Conservation (phyloP, 2,113 vertebrate species). For the Apteryx mantelli region DNA sequence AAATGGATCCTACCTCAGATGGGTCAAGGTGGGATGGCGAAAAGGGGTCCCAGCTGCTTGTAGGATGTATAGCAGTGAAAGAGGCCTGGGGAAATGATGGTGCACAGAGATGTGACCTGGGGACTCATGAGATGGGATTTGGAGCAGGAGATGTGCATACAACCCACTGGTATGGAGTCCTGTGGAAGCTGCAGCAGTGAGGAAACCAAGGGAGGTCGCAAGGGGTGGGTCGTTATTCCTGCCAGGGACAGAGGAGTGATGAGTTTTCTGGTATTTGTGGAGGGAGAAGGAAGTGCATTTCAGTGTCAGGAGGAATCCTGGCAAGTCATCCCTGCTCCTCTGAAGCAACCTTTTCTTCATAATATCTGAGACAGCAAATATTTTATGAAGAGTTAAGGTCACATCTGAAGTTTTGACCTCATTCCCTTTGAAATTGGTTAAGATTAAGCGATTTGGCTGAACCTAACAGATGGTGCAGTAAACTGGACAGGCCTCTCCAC, state of each 20-base stretch:
- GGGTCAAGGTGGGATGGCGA: neutral
- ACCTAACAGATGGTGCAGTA: constrained; percentile 58
- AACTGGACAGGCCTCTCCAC: constrained; percentile 30
- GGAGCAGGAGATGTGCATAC: fast-evolving
- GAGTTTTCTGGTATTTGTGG: neutral
- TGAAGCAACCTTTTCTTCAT: constrained; percentile 46
- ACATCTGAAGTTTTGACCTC: constrained; percentile 64
- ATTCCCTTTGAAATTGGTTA: constrained; percentile 63
- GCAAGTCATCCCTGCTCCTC: constrained; percentile 29
- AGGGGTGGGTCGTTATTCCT: neutral
- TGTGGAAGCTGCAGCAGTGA: neutral
- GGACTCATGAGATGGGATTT: fast-evolving
- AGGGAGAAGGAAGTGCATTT: constrained; percentile 45
- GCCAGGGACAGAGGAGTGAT: neutral
- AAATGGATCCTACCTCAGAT: fast-evolving
- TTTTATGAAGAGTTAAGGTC: constrained; percentile 70
- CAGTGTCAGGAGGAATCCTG: constrained; percentile 21
- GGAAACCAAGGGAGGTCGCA: neutral
- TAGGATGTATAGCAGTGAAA: neutral
- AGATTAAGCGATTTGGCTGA: constrained; percentile 62
- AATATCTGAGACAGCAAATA: constrained; percentile 60
- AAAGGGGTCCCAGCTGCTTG: neutral
- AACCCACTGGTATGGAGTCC: neutral
- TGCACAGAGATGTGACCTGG: neutral
- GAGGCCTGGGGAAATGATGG: neutral